These are phyloP conservation scores for Clarias batrachus DNA, from an alignment of 2,113 vertebrate genomes.

Conservation along the genomic window DNA sequence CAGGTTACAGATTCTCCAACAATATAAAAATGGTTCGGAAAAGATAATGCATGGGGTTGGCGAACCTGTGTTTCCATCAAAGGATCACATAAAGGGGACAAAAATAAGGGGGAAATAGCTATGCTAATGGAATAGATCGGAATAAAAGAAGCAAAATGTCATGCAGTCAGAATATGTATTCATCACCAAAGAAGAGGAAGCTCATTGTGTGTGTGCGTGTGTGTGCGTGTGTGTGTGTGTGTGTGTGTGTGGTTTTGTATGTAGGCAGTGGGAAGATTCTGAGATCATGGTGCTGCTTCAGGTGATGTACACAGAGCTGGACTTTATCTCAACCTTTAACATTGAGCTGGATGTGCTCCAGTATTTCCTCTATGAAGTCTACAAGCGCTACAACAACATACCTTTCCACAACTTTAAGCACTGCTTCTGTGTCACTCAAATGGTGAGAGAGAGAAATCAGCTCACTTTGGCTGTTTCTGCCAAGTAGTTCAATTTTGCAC, in stretches of 20 bases:
- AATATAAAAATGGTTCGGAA: slow-evolving; percentile 17
- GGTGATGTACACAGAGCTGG: slow-evolving; percentile 78
- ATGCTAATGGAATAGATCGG: neutral
- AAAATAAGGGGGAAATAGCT: neutral
- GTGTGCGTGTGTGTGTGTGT: slow-evolving; percentile 5
- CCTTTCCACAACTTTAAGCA: slow-evolving; percentile 82
- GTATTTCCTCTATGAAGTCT: slow-evolving; percentile 76
- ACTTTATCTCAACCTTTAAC: slow-evolving; percentile 71
- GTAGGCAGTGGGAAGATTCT: slow-evolving; percentile 81
- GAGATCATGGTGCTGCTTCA: slow-evolving; percentile 80
- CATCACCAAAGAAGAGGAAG: no score
- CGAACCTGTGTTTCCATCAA: neutral
- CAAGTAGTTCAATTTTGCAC: slow-evolving; percentile 30
- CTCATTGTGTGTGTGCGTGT: neutral
- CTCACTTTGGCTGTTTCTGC: neutral
- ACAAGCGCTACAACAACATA: slow-evolving; percentile 79
- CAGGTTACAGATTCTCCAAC: slow-evolving; percentile 13
- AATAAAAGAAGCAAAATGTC: neutral
- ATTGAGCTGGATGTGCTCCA: slow-evolving; percentile 75
- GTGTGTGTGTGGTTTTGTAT: neutral
- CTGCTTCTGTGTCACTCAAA: slow-evolving; percentile 80
- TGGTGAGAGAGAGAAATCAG: slow-evolving; percentile 66
- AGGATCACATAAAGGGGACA: neutral
- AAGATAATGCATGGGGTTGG: neutral
- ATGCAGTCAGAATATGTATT: neutral